Evolutionary conservation across 2,797 vertebrate species (phyloP).

Genomic region (Pangasius krempfi): DNA sequence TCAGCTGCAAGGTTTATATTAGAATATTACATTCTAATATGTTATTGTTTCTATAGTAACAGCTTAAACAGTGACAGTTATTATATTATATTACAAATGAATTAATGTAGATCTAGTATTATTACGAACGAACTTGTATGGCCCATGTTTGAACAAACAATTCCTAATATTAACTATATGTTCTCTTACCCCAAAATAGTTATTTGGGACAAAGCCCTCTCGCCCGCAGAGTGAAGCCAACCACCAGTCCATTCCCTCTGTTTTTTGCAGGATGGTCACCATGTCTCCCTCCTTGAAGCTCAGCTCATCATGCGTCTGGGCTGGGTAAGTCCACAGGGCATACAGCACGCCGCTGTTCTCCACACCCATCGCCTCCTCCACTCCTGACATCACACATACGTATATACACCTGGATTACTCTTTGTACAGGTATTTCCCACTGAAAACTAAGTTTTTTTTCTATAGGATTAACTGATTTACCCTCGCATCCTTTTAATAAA

Average conservation of each 20-base stretch:
- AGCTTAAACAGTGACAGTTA: background rate
- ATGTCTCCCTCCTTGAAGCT: slow-evolving; percentile 88
- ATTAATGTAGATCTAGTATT: background rate
- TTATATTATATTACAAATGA: too few species aligned
- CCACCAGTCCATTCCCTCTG: slow-evolving; percentile 86
- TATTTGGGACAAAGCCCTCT: slow-evolving; percentile 90
- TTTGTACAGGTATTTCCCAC: background rate
- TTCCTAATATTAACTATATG: background rate
- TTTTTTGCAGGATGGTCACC: slow-evolving; percentile 86
- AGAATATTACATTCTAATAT: background rate
- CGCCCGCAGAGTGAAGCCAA: slow-evolving; percentile 87
- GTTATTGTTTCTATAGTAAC: background rate
- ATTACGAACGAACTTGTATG: background rate
- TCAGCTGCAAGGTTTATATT: background rate
- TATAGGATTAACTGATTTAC: background rate
- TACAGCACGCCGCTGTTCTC: slow-evolving; percentile 86
- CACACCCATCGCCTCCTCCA: slow-evolving; percentile 85
- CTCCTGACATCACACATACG: slow-evolving; percentile 69
- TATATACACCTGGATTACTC: background rate
- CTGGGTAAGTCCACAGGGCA: slow-evolving; percentile 87
- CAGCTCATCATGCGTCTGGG: slow-evolving; percentile 85
- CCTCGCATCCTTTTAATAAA: background rate
- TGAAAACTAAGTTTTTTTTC: background rate
- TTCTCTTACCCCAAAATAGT: slow-evolving; percentile 88
- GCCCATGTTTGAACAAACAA: background rate